Percentiles rank a stretch among this genome's conserved stretches.
phyloP scores from a whole-genome alignment of 2,888 invertebrate genomes.

The Creontiades dilutus region DNA sequence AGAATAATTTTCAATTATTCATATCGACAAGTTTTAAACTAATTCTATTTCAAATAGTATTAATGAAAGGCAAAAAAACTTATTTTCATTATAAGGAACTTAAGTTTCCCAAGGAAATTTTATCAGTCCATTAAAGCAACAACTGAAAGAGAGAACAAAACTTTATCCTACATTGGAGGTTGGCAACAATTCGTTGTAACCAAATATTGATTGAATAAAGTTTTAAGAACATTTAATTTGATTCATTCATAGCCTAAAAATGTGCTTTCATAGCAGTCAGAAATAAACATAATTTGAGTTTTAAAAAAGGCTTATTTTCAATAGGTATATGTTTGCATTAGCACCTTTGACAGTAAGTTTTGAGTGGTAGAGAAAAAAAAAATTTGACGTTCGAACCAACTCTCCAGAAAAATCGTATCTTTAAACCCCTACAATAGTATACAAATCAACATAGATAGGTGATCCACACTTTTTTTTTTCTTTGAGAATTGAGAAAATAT shows the following conservation, averaged over 20 bases:
- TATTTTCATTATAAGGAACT: constrained; percentile 65
- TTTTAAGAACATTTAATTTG: too few relatives aligned
- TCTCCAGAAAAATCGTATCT: not conserved
- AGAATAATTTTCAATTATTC: constrained; percentile 68
- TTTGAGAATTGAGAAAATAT: too few relatives aligned
- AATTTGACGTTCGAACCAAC: not conserved
- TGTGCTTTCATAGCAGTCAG: not conserved
- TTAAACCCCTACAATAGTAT: too few relatives aligned
- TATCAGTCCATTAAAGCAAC: constrained; percentile 61
- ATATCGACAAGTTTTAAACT: constrained; percentile 43
- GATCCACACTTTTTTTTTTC: too few relatives aligned
- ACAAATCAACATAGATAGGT: too few relatives aligned
- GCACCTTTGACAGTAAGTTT: not conserved
- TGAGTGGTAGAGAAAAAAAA: not conserved
- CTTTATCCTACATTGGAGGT: not conserved
- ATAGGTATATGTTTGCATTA: not conserved
- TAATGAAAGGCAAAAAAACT: constrained; percentile 42
- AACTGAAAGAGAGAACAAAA: constrained; percentile 18
- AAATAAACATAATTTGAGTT: too few relatives aligned
- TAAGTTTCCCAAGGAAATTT: constrained; percentile 69
- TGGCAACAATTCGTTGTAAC: not conserved
- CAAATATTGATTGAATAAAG: not conserved
- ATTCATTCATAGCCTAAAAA: not conserved
- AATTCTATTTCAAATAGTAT: constrained; percentile 60
- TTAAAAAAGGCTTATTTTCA: not conserved